These are phyloP conservation scores for Manis javanica DNA, from an alignment of 2,797 vertebrate species.

Conservation along the genomic window DNA sequence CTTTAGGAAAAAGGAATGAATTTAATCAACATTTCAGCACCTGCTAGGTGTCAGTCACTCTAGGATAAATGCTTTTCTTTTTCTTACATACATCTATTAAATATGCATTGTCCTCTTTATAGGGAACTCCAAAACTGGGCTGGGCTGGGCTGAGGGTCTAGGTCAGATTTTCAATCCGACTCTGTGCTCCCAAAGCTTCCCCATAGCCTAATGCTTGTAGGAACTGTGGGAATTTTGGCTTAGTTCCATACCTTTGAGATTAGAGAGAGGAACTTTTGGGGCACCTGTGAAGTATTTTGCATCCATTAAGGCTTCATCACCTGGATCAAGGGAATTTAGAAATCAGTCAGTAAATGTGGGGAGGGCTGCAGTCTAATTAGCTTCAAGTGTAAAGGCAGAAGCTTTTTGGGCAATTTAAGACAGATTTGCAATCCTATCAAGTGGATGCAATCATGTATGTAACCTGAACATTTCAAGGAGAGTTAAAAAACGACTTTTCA, in stretches of 20 bases:
- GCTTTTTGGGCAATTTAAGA: constrained; percentile 61
- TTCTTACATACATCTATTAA: not conserved
- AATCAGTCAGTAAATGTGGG: constrained; percentile 48
- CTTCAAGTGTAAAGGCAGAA: constrained; percentile 56
- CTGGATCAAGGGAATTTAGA: constrained; percentile 58
- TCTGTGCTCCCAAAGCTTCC: not conserved
- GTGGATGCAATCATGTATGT: constrained; percentile 65
- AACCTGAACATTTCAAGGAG: constrained; percentile 57
- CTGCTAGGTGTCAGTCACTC: not conserved
- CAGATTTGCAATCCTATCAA: constrained; percentile 64
- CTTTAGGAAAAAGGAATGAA: not conserved
- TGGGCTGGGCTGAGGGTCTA: not conserved
- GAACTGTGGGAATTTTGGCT: not conserved
- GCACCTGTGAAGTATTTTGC: constrained; percentile 56
- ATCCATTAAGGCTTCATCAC: constrained; percentile 58
- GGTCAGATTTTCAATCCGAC: not conserved
- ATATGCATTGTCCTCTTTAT: not conserved
- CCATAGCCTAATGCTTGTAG: not conserved
- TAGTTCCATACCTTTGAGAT: not conserved
- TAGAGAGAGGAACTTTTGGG: constrained; percentile 13
- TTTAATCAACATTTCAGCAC: not conserved
- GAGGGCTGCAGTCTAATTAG: constrained; percentile 55
- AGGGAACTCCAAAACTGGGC: not conserved
- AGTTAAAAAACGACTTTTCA: constrained; percentile 69
- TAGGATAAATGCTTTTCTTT: not conserved